Conservation (phyloP, 2,797 vertebrate species). For the Tiaroga cobitis region DNA sequence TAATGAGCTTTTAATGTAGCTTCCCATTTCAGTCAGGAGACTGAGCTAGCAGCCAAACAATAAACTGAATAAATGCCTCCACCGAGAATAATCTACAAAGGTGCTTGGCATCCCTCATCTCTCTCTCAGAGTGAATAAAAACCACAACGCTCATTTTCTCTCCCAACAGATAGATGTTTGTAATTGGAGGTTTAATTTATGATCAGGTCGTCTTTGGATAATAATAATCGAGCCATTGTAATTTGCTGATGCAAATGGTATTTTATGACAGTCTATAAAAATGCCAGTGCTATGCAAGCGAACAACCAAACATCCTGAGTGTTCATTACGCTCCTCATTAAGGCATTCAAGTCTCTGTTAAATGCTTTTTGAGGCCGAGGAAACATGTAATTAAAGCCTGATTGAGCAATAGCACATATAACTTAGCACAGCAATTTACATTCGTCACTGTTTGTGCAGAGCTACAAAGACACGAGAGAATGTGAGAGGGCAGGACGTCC, state of each 20-base stretch:
- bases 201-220: slow-evolving; percentile 78
- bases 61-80: slow-evolving; percentile 73
- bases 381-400: slow-evolving; percentile 82
- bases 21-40: slow-evolving; percentile 60
- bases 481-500: background rate
- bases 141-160: slow-evolving; percentile 63
- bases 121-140: slow-evolving; percentile 60
- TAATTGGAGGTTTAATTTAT: slow-evolving; percentile 87
- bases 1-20: slow-evolving; percentile 64
- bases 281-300: slow-evolving; percentile 78
- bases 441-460: slow-evolving; percentile 25
- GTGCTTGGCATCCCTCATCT: slow-evolving; percentile 64
- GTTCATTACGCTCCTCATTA: slow-evolving; percentile 86
- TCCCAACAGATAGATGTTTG: slow-evolving; percentile 76
- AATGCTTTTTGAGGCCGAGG: slow-evolving; percentile 80
- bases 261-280: slow-evolving; percentile 84
- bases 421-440: slow-evolving; percentile 71
- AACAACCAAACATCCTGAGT: slow-evolving; percentile 83
- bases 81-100: slow-evolving; percentile 64
- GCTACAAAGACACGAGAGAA: slow-evolving; percentile 29
- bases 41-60: slow-evolving; percentile 66
- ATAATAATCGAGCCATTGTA: slow-evolving; percentile 83
- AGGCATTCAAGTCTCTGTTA: slow-evolving; percentile 77
- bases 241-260: slow-evolving; percentile 86
- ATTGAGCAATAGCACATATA: slow-evolving; percentile 77